These are phyloP conservation scores for Hirtodrosophila alboralis DNA, from an alignment of 2,888 invertebrate genomes.

Conservation along the genomic window DNA sequence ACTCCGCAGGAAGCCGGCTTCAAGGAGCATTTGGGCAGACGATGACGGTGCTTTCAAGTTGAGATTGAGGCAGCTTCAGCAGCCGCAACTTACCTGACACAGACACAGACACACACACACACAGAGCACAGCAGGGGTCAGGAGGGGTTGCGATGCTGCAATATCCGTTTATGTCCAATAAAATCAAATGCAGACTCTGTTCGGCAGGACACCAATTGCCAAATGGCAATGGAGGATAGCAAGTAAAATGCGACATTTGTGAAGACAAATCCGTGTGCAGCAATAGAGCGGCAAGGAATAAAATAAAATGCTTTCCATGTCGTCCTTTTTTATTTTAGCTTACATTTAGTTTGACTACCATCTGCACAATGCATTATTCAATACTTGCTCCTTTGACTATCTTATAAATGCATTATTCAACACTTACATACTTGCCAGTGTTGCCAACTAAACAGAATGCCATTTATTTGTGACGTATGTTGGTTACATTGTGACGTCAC, in stretches of 20 bases:
- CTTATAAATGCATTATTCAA: conserved; percentile 2
- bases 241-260: conserved; percentile 8
- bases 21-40: conserved; percentile 5
- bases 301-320: conserved; percentile 10
- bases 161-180: conserved; percentile 39
- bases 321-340: too few species aligned
- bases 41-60: too few species aligned
- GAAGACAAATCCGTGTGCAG: conserved; percentile 30
- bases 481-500: too few species aligned
- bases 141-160: conserved; percentile 16
- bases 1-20: conserved; percentile 11
- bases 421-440: too few species aligned
- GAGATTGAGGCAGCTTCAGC: conserved; percentile 1
- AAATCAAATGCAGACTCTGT: conserved; percentile 26
- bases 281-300: neutral
- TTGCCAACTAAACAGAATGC: too few species aligned
- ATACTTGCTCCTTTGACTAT: too few species aligned
- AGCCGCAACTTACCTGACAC: conserved; percentile 23
- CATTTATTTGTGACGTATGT: neutral
- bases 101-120: conserved; percentile 7
- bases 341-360: conserved; percentile 16
- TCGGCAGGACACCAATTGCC: conserved; percentile 18
- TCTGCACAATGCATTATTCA: conserved; percentile 9
- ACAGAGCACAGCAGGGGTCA: conserved; percentile 1
- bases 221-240: conserved; percentile 24